Evolutionary conservation across 1,140 invertebrate species (phyloP).

Genomic region (Sarcophaga bullata): DNA sequence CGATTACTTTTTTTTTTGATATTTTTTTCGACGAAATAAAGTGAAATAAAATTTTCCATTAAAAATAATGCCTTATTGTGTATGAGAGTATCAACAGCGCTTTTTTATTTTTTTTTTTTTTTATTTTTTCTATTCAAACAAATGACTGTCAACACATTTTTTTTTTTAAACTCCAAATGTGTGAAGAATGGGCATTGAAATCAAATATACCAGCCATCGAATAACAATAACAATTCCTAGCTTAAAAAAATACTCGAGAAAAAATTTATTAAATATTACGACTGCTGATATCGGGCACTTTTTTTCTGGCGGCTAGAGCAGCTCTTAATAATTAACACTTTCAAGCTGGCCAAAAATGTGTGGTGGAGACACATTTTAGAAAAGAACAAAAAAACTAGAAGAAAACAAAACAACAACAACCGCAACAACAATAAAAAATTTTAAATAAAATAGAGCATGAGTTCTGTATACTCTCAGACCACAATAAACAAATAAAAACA

Average conservation of each 20-base stretch:
- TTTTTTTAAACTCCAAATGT: background rate
- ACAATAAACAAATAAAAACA: no score
- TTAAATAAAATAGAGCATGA: no score
- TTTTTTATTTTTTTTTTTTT: background rate
- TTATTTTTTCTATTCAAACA: background rate
- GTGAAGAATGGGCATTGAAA: background rate
- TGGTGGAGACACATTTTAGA: background rate
- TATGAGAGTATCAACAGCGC: background rate
- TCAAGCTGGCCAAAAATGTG: background rate
- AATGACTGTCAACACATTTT: background rate
- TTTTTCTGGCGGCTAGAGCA: background rate
- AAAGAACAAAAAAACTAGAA: background rate
- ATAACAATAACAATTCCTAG: no score
- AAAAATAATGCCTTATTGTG: background rate
- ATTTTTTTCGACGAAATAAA: no score
- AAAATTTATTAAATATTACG: no score
- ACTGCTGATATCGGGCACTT: no score
- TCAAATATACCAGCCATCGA: no score
- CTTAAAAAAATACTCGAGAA: background rate
- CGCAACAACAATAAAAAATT: no score
- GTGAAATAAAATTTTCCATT: constrained; percentile 12
- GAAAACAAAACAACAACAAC: no score
- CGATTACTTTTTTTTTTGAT: background rate
- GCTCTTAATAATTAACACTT: background rate
- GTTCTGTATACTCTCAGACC: no score